Evolutionary conservation across 2,797 vertebrate species (phyloP), one percentile per base, ranked within the genome.

Genomic region (Danio albolineatus): DNA sequence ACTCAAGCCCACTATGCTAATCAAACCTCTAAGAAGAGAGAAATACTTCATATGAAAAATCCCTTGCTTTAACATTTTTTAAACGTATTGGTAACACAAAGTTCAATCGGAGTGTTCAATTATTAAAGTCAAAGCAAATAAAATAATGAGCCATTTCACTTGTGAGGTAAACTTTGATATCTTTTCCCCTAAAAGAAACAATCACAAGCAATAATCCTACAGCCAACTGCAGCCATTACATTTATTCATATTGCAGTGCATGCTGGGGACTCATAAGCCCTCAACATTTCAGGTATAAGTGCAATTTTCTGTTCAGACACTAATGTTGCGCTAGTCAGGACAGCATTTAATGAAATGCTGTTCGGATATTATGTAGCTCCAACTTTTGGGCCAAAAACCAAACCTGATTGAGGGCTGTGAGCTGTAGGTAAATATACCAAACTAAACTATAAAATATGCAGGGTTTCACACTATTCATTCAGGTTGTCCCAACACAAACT

Each of bases 41-140:
- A 71, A 78, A 71, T 41, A 51, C 28, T 49, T 78, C 76, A 39
- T 19, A 77, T 66, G 64, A 59, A 69, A 66, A 57, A 78, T 69
- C 53, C 21, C 36, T 48, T 10, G 28, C 54, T 60, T 69, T 36
- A 48, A 67, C 13, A 16, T n/a, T 16, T 16, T 17, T 28, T 41
- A 64, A 62, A 44, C 12, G 9, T 17, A 48, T 46, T 46, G 13
- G 19, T 66, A 16, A 28, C 21, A 49, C 5, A 49, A 67, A 36
- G 65, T 36, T 10, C 1, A 9, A 6, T 67, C n/a, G 67, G 8
- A 28, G 28, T 3, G 28, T 28, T 28, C 1, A 28, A 28, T 7
- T 19, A 4, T 56, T 19, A 19, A 56, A 8, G 4, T 38, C 6
- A 36, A 21, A 59, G 14, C 57, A 36, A 10, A 57, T 21, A 19